Evolutionary conservation across 2,888 invertebrate genomes (phyloP).

Genomic region (Synanthedon formicaeformis): DNA sequence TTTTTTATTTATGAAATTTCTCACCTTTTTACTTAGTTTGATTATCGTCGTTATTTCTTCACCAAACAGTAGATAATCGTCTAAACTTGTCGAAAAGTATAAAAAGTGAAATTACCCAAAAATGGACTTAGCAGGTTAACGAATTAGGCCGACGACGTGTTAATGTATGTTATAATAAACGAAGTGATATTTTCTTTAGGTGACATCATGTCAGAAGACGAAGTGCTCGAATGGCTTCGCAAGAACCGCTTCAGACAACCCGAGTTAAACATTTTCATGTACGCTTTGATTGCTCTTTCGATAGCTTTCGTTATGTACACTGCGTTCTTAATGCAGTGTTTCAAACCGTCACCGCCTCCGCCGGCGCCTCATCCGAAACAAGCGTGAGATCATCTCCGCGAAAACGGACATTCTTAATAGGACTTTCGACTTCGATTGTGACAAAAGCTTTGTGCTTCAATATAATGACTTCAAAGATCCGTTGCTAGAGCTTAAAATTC

Average conservation of each 20-base stretch:
- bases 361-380: constrained; percentile 76
- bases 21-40: too few relatives aligned
- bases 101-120: too few relatives aligned
- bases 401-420: neutral
- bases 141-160: too few relatives aligned
- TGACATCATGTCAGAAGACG: constrained; percentile 84
- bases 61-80: too few relatives aligned
- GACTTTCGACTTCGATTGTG: neutral
- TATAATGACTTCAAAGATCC: neutral
- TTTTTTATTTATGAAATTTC: too few relatives aligned
- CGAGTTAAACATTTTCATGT: constrained; percentile 94
- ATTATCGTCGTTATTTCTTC: too few relatives aligned
- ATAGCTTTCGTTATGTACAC: constrained; percentile 91
- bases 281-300: constrained; percentile 87
- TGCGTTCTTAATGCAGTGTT: constrained; percentile 90
- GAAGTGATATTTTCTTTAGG: constrained; percentile 58
- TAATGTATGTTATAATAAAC: neutral
- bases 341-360: constrained; percentile 78
- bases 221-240: constrained; percentile 91
- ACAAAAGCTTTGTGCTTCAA: neutral
- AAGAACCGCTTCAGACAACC: constrained; percentile 94
- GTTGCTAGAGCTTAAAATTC: neutral
- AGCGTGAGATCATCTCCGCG: constrained; percentile 52
- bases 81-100: too few relatives aligned
- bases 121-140: too few relatives aligned